phyloP scores from a whole-genome alignment of 2,113 vertebrate genomes.

The Neopipo cinnamomea region DNA sequence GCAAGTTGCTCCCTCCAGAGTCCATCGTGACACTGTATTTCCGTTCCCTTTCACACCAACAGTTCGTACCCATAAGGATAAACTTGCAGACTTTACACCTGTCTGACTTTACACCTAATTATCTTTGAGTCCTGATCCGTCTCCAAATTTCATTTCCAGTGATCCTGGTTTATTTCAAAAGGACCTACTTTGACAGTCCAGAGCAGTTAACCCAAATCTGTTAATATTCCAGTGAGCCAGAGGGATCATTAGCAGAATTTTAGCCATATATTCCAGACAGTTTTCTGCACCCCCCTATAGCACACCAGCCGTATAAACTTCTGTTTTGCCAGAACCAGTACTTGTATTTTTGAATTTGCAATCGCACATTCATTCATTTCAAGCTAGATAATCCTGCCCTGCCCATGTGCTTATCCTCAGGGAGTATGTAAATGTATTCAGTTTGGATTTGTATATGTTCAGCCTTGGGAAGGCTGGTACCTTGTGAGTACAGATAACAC shows the following conservation, averaged over 20 bases:
- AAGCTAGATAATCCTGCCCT: background rate
- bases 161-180: background rate
- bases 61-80: accelerated
- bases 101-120: background rate
- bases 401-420: background rate
- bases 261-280: background rate
- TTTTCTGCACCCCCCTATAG: background rate
- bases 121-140: background rate
- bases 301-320: background rate
- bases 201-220: background rate
- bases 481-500: background rate
- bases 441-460: background rate
- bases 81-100: background rate
- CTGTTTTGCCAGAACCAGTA: background rate
- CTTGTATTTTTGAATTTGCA: background rate
- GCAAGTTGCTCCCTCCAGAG: background rate
- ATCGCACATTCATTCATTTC: background rate
- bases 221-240: background rate
- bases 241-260: background rate
- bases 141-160: background rate
- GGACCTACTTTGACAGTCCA: background rate
- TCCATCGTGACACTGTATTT: background rate
- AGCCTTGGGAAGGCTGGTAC: background rate
- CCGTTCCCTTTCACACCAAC: background rate
- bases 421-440: background rate